Conservation (phyloP, 2,888 invertebrate genomes). For the Oasisia sp. region DNA sequence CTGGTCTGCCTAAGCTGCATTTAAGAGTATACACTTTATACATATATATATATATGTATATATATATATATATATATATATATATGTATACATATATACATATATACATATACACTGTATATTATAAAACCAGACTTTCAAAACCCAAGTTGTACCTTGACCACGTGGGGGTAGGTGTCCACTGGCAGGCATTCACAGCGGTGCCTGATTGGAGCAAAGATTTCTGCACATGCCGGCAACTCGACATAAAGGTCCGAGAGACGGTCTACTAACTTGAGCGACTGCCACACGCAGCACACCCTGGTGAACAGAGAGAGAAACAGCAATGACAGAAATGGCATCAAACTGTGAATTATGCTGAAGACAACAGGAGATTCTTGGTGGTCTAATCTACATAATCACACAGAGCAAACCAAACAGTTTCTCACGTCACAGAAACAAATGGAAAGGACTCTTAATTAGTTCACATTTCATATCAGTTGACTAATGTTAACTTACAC, state of each 20-base stretch:
- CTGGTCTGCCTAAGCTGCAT: too few species aligned
- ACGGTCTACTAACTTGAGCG: constrained; percentile 14
- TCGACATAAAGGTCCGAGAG: constrained; percentile 42
- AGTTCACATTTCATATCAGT: too few species aligned
- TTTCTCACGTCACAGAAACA: too few species aligned
- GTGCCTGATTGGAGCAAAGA: constrained; percentile 50
- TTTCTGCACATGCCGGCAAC: constrained; percentile 48
- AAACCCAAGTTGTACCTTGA: constrained; percentile 35
- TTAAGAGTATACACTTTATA: too few species aligned
- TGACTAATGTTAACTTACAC: too few species aligned
- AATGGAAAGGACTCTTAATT: too few species aligned
- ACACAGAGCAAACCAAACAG: too few species aligned
- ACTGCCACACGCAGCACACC: constrained; percentile 20
- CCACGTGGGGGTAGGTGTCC: constrained; percentile 35
- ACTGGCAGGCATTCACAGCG: constrained; percentile 43
- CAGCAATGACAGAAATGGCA: background rate
- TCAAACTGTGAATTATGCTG: too few species aligned
- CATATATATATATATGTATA: too few species aligned
- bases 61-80: too few species aligned
- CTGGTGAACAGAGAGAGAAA: constrained; percentile 8
- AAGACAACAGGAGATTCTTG: background rate
- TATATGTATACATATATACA: background rate
- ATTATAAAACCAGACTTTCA: background rate
- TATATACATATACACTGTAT: background rate
- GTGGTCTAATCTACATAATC: too few species aligned